These are phyloP conservation scores for Agonopterix subpropinquella DNA, from an alignment of 2,888 invertebrate species.

Conservation along the genomic window DNA sequence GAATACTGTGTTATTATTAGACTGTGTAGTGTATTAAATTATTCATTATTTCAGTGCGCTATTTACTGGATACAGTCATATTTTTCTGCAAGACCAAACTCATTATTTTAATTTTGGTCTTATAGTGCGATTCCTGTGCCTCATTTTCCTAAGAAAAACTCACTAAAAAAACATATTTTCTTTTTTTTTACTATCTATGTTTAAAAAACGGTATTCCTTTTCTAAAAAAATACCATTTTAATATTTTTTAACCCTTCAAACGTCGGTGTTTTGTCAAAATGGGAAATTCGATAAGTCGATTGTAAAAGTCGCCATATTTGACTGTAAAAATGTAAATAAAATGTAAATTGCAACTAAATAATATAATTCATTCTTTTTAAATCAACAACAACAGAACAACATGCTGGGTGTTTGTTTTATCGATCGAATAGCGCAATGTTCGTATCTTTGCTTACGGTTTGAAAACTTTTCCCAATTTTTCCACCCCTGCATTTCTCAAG, in stretches of 20 bases:
- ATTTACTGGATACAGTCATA: not conserved
- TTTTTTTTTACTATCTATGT: not conserved
- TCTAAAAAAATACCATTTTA: not conserved
- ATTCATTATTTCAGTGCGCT: conserved; percentile 25
- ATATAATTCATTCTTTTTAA: not conserved
- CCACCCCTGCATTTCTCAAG: too few species aligned
- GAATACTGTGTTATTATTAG: conserved; percentile 55
- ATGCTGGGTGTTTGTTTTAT: not conserved
- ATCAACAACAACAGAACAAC: not conserved
- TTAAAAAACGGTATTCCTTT: not conserved
- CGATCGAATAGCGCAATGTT: not conserved
- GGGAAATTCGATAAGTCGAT: not conserved
- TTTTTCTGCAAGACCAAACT: too few species aligned
- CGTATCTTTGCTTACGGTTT: not conserved
- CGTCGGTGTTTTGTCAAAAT: too few species aligned
- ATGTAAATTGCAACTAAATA: not conserved
- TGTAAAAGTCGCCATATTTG: conserved; percentile 8
- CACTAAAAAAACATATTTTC: not conserved
- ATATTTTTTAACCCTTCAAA: too few species aligned
- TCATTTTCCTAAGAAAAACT: not conserved
- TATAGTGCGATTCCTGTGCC: not conserved
- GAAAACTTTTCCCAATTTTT: too few species aligned
- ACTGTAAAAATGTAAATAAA: conserved; percentile 3
- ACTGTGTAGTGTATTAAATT: conserved; percentile 32
- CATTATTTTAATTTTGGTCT: not conserved